A percentile compares a stretch with the other conserved stretches of the same genome.
Conservation (phyloP, 2,888 invertebrate genomes). For the Agriopis leucophaearia region DNA sequence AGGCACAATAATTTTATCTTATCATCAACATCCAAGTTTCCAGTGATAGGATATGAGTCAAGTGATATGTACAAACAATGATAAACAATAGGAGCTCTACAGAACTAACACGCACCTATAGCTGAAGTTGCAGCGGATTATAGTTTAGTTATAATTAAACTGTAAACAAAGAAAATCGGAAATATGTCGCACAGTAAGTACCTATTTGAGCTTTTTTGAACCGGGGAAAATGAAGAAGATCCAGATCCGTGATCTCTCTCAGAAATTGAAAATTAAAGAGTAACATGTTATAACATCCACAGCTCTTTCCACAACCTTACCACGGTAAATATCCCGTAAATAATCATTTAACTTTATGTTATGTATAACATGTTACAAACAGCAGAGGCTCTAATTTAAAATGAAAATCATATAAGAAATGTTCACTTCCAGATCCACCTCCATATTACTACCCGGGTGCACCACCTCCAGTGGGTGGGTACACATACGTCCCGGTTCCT, state of each 20-base stretch:
- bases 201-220: not conserved
- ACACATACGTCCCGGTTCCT: slow-evolving; percentile 71
- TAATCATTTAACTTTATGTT: no score
- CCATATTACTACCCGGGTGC: slow-evolving; percentile 49
- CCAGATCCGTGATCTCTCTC: no score
- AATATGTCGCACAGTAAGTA: slow-evolving; percentile 60
- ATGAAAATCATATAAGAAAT: no score
- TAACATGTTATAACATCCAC: no score
- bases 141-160: slow-evolving; percentile 9
- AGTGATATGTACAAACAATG: slow-evolving; percentile 51
- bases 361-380: no score
- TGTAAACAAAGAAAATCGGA: slow-evolving; percentile 25
- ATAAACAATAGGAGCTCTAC: slow-evolving; percentile 46
- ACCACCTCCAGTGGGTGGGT: slow-evolving; percentile 52
- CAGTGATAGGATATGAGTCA: slow-evolving; percentile 56
- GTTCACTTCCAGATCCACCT: slow-evolving; percentile 60
- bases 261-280: no score
- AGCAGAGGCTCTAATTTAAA: no score
- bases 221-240: no score
- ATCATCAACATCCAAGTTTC: slow-evolving; percentile 53
- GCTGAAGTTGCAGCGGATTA: slow-evolving; percentile 17
- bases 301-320: no score
- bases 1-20: slow-evolving; percentile 50
- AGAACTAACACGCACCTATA: slow-evolving; percentile 20
- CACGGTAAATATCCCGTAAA: no score